Base-by-base conservation (phyloP, 2,888 invertebrate genomes). In the Pilophorus perplexus region DNA sequence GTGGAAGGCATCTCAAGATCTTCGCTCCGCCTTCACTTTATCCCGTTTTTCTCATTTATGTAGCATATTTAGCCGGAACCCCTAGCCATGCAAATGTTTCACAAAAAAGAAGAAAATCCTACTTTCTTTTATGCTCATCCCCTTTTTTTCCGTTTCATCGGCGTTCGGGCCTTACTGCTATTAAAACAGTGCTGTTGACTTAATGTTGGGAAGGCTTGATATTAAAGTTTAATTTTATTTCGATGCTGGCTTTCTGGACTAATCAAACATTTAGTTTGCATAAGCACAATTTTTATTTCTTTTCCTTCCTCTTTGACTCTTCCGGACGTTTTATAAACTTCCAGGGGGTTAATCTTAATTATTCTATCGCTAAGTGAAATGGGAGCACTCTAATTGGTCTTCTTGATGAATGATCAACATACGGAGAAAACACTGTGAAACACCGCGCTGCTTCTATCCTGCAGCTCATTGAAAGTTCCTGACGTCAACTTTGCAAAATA, bases 191-290 rank as follows among this genome's bases (percentile, higher is more conserved):
- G 23, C 42, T 59, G 59, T 59, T 59, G 59, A 59, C 59, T 59
- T 59, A 59, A 59, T 59, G 42, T 59, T 33, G 23, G 25, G 42
- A 59, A 42, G 22, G 42, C 52, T 52, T 28, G 59, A 59, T 59
- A 59, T 59, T 59, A 59, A 59, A 59, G 59, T 59, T 59, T 59
- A 59, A 59, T 59, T 59, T 59, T 59, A 59, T 59, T 59, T 59
- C 59, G 42, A 59, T 59, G 59, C 33, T 42, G 42, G 59, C 44
- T 42, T 42, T 59, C 42, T 33, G 23, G 59, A 42, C 59, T 59
- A 40, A 59, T 59, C 59, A 59, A 59, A 59, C 59, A 59, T 23
- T 59, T 59, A 59, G 59, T 59, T 59, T 59, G 59, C 59, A 59
- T 59, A 59, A 59, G 59, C 42, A 42, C 59, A 42, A 42, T 59